Evolutionary conservation across 2,113 vertebrate species (phyloP).

Genomic region (Chelonoidis abingdonii): DNA sequence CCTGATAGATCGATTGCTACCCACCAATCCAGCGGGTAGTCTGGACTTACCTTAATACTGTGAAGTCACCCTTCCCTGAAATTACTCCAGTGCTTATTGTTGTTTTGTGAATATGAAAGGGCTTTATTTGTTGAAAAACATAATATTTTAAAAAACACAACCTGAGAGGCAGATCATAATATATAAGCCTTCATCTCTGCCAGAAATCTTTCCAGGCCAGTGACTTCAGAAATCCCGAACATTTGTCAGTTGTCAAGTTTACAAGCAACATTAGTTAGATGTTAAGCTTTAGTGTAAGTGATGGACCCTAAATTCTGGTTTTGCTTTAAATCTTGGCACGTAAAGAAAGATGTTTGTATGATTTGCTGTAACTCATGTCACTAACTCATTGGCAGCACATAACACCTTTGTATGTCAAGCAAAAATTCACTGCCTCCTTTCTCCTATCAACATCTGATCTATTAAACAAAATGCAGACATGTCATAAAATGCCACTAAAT

Average conservation of each 20-base stretch:
- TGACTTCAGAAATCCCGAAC: not conserved
- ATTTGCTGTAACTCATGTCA: not conserved
- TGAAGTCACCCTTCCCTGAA: not conserved
- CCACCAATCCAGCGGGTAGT: too few relatives aligned
- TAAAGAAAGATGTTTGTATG: not conserved
- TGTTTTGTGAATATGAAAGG: not conserved
- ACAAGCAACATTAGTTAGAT: not conserved
- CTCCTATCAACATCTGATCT: not conserved
- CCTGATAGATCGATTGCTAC: too few relatives aligned
- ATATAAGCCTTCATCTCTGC: not conserved
- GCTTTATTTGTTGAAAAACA: not conserved
- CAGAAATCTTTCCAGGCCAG: not conserved
- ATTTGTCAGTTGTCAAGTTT: not conserved
- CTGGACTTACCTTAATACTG: too few relatives aligned
- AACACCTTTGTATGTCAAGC: not conserved
- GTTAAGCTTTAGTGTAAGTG: not conserved
- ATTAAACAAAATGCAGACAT: not conserved
- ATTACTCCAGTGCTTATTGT: not conserved
- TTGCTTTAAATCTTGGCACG: not conserved
- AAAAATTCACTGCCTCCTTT: not conserved
- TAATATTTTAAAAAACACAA: not conserved
- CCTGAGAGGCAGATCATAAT: slow-evolving; percentile 7
- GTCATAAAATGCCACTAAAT: not conserved
- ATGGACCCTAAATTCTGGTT: slow-evolving; percentile 8
- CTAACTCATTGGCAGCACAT: not conserved